phyloP scores from a whole-genome alignment of 2,888 invertebrate genomes.

The Acrobasis repandana region DNA sequence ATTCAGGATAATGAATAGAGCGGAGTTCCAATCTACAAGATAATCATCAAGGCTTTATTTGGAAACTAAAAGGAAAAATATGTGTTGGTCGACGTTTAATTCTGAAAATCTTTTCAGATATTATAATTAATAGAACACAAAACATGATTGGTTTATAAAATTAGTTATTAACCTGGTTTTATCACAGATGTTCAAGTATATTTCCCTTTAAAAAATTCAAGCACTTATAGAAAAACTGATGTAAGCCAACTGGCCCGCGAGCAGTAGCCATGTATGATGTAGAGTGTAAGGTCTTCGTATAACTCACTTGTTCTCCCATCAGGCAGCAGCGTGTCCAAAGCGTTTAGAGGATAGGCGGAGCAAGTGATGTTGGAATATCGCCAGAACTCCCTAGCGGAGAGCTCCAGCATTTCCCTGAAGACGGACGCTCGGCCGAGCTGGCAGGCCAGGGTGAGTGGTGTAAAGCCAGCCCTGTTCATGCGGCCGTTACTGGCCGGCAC shows the following conservation, averaged over 20 bases:
- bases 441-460: constrained; percentile 97
- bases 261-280: no score
- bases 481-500: constrained; percentile 96
- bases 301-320: constrained; percentile 96
- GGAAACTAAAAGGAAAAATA: background rate
- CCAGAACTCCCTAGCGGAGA: constrained; percentile 98
- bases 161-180: no score
- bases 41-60: background rate
- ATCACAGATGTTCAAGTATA: no score
- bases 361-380: constrained; percentile 99
- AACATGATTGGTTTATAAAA: no score
- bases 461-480: constrained; percentile 93
- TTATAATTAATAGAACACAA: no score
- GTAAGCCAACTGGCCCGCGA: no score
- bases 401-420: constrained; percentile 98
- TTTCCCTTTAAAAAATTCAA: no score
- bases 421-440: constrained; percentile 97
- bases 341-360: constrained; percentile 98
- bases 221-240: no score
- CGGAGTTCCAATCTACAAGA: constrained; percentile 97
- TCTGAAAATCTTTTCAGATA: no score
- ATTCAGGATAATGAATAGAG: constrained; percentile 97
- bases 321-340: constrained; percentile 96
- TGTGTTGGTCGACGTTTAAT: no score
- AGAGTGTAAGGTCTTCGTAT: background rate